Evolutionary conservation across 2,888 invertebrate genomes (phyloP), one percentile per base, ranked within the genome.

Genomic region (Venusia cambrica): DNA sequence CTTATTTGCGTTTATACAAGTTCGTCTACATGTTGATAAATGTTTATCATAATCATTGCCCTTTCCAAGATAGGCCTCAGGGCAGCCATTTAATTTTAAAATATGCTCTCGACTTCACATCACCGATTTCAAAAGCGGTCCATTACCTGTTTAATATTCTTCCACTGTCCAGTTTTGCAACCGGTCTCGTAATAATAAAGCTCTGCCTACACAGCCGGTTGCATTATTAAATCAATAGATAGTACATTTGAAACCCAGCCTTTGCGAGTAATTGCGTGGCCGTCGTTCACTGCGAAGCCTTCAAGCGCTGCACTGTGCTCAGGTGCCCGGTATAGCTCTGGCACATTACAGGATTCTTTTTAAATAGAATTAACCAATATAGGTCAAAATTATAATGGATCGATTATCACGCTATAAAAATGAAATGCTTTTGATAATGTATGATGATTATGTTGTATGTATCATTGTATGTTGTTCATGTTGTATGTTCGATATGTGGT

Each of bases 171-270:
- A 45, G 44, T 48, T 39, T 41, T 11, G 50, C 45, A 48, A 44
- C 48, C 44, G 41, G 45, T 48, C 28, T 42, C 44, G 44, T 46
- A 48, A 47, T 47, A 42, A 39, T 42, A 50, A 49, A 51, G 43
- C 43, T 45, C 43, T 38, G 33, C 50, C 50, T 45, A 51, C 48
- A 48, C 43, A 36, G 38, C 22, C 33, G 11, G 44, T 38, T 51
- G 48, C 50, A 37, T 51, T 48, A 51, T 45, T 51, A 45, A 51
- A 51, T 45, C 44, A 44, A 51, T 51, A 45, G 47, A 45, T 50
- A 48, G 38, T 46, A 38, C 45, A 50, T 38, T 45, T 22, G 38
- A 41, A 45, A 44, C 35, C 38, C 41, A 36, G 34, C 29, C 40
- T 36, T 42, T 32, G 15, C 21, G 40, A 38, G 37, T 43, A 43